phyloP scores from a whole-genome alignment of 2,113 vertebrate genomes.

The Dipodomys stephensi region DNA sequence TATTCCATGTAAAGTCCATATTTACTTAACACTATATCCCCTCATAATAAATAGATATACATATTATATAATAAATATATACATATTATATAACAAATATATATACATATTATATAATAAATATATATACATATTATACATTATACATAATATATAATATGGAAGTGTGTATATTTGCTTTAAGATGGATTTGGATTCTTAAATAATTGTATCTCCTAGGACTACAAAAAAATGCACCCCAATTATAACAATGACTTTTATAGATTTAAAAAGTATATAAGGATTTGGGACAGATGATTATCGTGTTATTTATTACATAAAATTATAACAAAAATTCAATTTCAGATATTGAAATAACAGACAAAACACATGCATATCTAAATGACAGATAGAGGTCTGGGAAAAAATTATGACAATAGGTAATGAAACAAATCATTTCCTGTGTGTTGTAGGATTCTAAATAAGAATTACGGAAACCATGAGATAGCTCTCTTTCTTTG shows the following conservation, averaged over 20 bases:
- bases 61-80: too few species aligned
- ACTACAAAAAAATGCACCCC: not conserved
- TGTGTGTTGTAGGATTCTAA: not conserved
- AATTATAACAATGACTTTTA: not conserved
- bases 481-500: not conserved
- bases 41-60: too few species aligned
- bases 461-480: not conserved
- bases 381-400: not conserved
- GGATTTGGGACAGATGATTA: not conserved
- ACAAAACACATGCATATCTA: not conserved
- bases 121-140: too few species aligned
- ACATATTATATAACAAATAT: too few species aligned
- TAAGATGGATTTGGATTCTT: not conserved
- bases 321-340: not conserved
- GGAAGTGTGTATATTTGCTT: not conserved
- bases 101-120: too few species aligned
- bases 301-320: not conserved
- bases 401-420: not conserved
- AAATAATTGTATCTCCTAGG: not conserved
- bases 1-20: not conserved
- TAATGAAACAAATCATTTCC: not conserved
- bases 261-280: not conserved
- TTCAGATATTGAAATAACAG: not conserved
- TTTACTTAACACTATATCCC: too few species aligned
- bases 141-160: too few species aligned